phyloP scores from a whole-genome alignment of 2,113 vertebrate genomes.

The Oryctolagus cuniculus region DNA sequence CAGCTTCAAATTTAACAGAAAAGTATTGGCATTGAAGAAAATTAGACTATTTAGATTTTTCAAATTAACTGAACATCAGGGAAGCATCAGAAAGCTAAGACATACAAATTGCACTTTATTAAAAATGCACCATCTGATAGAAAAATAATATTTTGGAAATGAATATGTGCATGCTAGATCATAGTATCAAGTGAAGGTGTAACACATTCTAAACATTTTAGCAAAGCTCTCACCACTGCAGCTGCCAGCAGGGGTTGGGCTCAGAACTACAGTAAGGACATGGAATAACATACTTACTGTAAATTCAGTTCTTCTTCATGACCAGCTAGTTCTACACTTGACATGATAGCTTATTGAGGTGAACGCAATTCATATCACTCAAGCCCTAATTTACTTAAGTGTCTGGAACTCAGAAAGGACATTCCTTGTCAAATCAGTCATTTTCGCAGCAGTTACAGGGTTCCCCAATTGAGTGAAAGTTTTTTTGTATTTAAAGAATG shows the following conservation, averaged over 20 bases:
- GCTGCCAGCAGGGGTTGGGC: not conserved
- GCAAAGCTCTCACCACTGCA: not conserved
- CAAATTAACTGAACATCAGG: constrained; percentile 29
- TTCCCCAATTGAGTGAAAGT: not conserved
- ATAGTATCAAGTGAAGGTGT: constrained; percentile 14
- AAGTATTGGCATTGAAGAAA: constrained; percentile 44
- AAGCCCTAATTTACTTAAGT: rapidly evolving
- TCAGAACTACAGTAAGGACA: not conserved
- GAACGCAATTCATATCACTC: not conserved
- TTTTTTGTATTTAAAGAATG: constrained; percentile 33
- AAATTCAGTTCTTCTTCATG: not conserved
- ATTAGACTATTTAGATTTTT: constrained; percentile 20
- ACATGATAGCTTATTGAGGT: not conserved
- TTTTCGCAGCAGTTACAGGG: not conserved
- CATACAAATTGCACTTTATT: constrained; percentile 45
- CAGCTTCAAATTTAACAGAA: constrained; percentile 47
- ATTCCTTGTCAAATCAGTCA: not conserved
- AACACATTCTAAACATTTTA: not conserved
- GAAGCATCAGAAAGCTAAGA: constrained; percentile 5
- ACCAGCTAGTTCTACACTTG: not conserved
- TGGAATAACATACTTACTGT: not conserved
- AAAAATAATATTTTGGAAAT: constrained; percentile 46
- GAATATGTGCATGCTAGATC: not conserved
- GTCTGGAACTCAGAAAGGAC: not conserved
- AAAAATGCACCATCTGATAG: not conserved